phyloP scores from a whole-genome alignment of 2,113 vertebrate species.

The Enhydra lutris region DNA sequence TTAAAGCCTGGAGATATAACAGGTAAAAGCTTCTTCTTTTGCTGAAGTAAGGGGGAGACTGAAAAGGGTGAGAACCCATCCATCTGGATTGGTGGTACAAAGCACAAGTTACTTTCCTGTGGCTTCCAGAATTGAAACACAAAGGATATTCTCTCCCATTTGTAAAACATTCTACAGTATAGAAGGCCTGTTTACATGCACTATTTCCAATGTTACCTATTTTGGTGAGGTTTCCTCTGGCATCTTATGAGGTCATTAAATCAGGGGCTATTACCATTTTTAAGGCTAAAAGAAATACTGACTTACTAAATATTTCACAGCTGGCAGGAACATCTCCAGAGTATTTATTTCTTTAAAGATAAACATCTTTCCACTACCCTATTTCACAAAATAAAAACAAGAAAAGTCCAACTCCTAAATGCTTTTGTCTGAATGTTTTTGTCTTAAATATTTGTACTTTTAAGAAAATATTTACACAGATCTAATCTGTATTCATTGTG shows the following conservation, averaged over 20 bases:
- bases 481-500: not conserved
- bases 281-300: not conserved
- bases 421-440: not conserved
- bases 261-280: not conserved
- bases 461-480: not conserved
- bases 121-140: slow-evolving; percentile 3
- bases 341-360: not conserved
- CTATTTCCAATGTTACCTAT: not conserved
- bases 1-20: slow-evolving; percentile 23
- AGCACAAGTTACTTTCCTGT: not conserved
- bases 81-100: not conserved
- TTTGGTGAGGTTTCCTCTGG: not conserved
- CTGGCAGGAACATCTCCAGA: not conserved
- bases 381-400: not conserved
- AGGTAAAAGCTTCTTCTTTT: not conserved
- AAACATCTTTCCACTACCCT: not conserved
- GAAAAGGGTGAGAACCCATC: not conserved
- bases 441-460: not conserved
- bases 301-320: not conserved
- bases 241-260: not conserved
- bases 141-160: not conserved
- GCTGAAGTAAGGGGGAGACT: not conserved
- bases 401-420: not conserved
- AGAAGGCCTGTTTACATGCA: not conserved
- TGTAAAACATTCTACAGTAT: not conserved